A percentile compares a stretch with the other conserved stretches of the same genome.
Evolutionary conservation across 2,797 vertebrate species (phyloP).

Genomic region (Tinamus major): DNA sequence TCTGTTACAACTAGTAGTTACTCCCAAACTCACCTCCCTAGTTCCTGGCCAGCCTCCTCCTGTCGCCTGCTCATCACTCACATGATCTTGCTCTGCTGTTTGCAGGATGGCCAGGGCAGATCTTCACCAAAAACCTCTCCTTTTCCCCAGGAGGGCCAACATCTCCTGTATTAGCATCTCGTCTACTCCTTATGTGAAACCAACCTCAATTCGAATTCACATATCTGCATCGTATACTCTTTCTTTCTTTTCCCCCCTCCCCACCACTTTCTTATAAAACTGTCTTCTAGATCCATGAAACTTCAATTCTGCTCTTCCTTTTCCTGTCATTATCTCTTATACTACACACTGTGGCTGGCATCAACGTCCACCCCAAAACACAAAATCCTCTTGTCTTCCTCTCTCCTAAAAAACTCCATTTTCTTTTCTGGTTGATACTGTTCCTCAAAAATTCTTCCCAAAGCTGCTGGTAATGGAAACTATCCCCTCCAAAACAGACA

Average conservation of each 20-base stretch:
- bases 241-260: background rate
- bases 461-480: background rate
- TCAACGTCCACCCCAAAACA: background rate
- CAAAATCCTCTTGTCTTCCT: background rate
- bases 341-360: background rate
- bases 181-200: background rate
- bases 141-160: background rate
- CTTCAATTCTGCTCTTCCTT: background rate
- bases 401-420: background rate
- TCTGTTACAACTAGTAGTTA: background rate
- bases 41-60: background rate
- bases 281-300: background rate
- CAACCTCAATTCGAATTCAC: background rate
- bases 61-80: background rate
- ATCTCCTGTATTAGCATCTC: accelerated
- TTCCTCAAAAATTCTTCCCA: background rate
- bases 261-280: background rate
- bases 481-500: background rate
- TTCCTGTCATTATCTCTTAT: background rate
- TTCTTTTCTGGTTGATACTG: background rate
- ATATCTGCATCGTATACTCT: background rate
- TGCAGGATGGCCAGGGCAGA: background rate
- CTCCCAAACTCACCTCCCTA: background rate
- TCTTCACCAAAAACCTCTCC: accelerated
- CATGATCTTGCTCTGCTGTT: accelerated